phyloP scores from a whole-genome alignment of 1,140 invertebrate species.

The Drosophila takahashii region DNA sequence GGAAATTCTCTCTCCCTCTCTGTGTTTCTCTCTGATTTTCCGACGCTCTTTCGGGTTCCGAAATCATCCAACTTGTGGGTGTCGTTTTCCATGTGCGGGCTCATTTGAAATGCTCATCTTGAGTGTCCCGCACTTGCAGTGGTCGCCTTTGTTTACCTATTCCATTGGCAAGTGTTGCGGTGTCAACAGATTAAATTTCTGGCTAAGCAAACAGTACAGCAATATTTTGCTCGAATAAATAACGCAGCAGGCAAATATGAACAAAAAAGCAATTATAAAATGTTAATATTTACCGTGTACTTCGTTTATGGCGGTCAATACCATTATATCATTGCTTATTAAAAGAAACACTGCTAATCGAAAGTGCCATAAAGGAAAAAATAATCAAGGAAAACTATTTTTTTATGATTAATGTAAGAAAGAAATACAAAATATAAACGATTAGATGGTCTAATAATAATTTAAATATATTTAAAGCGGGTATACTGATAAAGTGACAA shows the following conservation, averaged over 20 bases:
- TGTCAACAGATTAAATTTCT: constrained; percentile 29
- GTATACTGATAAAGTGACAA: no score
- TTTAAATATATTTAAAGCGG: no score
- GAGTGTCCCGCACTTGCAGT: constrained; percentile 17
- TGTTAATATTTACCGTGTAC: neutral
- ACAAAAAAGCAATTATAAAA: constrained; percentile 5
- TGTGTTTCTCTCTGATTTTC: neutral
- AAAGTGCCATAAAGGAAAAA: neutral
- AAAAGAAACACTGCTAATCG: neutral
- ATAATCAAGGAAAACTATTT: no score
- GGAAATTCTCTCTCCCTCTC: constrained; percentile 67
- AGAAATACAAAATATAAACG: no score
- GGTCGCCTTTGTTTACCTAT: constrained; percentile 34
- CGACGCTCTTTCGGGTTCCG: neutral
- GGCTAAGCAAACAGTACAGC: neutral
- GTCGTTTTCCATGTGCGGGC: neutral
- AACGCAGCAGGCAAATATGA: neutral
- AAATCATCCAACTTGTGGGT: constrained; percentile 14
- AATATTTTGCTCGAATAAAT: neutral
- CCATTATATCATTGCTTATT: neutral
- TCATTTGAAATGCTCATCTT: constrained; percentile 18
- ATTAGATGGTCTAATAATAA: no score
- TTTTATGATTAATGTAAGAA: no score
- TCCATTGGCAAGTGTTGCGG: constrained; percentile 24
- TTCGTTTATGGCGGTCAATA: neutral